Percentiles rank a stretch among this genome's conserved stretches.
Evolutionary conservation across 2,888 invertebrate species (phyloP).

Genomic region (Drosophila mettleri): DNA sequence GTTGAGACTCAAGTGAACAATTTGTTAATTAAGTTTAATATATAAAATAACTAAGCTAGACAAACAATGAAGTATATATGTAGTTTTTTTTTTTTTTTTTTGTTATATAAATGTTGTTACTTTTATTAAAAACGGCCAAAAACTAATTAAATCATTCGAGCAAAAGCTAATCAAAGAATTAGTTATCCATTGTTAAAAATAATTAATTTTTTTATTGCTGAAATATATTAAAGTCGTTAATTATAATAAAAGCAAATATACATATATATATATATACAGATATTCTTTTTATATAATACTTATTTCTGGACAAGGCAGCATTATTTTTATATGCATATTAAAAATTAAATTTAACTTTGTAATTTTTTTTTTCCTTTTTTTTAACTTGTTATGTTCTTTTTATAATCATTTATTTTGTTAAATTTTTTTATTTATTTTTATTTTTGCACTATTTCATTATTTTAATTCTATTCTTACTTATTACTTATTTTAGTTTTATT

Average conservation of each 20-base stretch:
- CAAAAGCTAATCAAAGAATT: not conserved
- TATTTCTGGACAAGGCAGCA: too few relatives aligned
- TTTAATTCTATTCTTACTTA: too few relatives aligned
- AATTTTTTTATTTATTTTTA: too few relatives aligned
- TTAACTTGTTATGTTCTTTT: too few relatives aligned
- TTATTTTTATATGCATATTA: too few relatives aligned
- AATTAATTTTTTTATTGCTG: not conserved
- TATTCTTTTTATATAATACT: not conserved
- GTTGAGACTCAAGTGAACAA: not conserved
- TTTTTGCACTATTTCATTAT: too few relatives aligned
- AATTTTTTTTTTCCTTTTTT: too few relatives aligned
- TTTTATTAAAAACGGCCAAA: not conserved
- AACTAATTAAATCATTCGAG: constrained; percentile 6
- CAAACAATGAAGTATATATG: constrained; percentile 4
- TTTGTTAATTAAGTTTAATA: not conserved
- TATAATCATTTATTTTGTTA: too few relatives aligned
- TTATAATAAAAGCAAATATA: not conserved
- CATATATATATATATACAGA: not conserved
- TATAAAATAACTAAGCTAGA: not conserved
- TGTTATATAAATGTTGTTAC: not conserved
- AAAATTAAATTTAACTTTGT: too few relatives aligned
- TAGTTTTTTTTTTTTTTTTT: not conserved
- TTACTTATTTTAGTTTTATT: too few relatives aligned
- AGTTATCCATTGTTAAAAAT: not conserved
- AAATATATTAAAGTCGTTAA: not conserved